Evolutionary conservation across 2,888 invertebrate species (phyloP).

Genomic region (Pandemis heparana): DNA sequence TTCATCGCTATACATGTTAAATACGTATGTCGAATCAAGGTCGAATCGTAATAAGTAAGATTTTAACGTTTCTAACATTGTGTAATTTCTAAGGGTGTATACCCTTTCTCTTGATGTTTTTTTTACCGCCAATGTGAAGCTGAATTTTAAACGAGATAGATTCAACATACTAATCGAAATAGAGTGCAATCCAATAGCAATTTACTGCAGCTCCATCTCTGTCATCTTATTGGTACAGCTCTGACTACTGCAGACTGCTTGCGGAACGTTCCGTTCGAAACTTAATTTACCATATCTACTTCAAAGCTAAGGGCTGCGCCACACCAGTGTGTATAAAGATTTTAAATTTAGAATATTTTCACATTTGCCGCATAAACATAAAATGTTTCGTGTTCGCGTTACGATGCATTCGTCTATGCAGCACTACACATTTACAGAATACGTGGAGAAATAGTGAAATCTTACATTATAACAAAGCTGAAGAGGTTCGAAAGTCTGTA

Average conservation of each 20-base stretch:
- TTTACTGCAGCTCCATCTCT: constrained; percentile 27
- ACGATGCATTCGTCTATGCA: no score
- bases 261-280: constrained; percentile 23
- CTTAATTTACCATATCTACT: constrained; percentile 27
- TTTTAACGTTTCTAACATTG: no score
- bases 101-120: background rate
- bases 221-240: constrained; percentile 18
- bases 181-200: constrained; percentile 29
- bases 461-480: no score
- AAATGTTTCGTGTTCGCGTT: no score
- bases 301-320: background rate
- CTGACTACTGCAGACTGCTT: constrained; percentile 20
- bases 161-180: constrained; percentile 15
- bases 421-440: no score
- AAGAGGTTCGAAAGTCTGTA: no score
- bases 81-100: no score
- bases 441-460: no score
- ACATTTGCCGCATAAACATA: background rate
- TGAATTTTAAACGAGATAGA: constrained; percentile 10
- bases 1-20: no score
- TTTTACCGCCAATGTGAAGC: background rate
- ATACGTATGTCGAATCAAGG: no score
- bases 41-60: no score
- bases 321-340: background rate
- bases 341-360: background rate